These are phyloP conservation scores for Strix aluco DNA, from an alignment of 2,113 vertebrate genomes.

Conservation along the genomic window DNA sequence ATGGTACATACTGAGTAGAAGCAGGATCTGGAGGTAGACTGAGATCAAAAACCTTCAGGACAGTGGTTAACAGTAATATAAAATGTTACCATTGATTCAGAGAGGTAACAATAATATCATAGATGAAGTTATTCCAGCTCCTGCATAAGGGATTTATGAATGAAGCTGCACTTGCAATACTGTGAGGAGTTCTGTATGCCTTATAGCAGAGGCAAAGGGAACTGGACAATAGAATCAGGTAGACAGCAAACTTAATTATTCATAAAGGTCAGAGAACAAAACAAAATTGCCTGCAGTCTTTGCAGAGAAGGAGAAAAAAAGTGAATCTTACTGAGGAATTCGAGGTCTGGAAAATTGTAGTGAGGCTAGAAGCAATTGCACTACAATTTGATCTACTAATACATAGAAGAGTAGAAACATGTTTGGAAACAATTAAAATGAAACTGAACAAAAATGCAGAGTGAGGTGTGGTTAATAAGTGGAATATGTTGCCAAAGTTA, in stretches of 20 bases:
- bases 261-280: slow-evolving; percentile 63
- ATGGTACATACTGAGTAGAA: neutral
- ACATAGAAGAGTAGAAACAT: neutral
- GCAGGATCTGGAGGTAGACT: neutral
- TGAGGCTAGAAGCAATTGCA: neutral
- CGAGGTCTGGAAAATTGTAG: neutral
- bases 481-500: neutral
- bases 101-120: neutral
- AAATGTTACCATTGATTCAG: neutral
- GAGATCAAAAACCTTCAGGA: neutral
- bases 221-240: neutral
- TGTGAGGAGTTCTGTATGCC: neutral
- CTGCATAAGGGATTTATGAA: neutral
- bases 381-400: neutral
- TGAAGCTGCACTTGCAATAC: neutral
- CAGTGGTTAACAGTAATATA: neutral
- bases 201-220: neutral
- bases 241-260: slow-evolving; percentile 59
- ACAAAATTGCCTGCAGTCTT: slow-evolving; percentile 3
- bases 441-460: neutral
- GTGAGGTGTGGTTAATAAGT: neutral
- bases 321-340: neutral
- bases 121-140: neutral
- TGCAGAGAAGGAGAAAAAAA: neutral
- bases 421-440: neutral